Evolutionary conservation across 2,888 invertebrate genomes (phyloP), one percentile per base, ranked within the genome.

Genomic region (Meta bourneti): DNA sequence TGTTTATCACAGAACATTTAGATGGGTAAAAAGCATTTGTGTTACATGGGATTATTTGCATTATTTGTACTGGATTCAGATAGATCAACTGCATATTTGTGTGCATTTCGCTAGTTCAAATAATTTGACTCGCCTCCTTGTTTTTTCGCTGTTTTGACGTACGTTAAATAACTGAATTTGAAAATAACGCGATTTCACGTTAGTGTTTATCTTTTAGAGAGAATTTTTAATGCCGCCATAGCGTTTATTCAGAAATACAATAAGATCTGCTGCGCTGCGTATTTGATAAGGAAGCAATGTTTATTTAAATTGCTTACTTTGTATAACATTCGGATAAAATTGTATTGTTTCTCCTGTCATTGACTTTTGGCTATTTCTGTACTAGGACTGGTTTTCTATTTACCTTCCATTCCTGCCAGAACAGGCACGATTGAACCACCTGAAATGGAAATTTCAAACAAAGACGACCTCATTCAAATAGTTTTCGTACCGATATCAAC

Each of bases 391-490:
- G n/a, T 81, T 83, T 71, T 83, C 71, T 83, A 71, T 72, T 83
- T 52, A 52, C 52, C 71, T 72, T 72, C 20, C 51, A 71, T 20
- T 51, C 72, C n/a, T 19, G 11, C 49, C 52, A n/a, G 19, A 79
- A 79, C 54, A 79, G 34, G 13, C 48, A 49, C n/a, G 82, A 82
- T 71, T 70, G 82, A 51, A 82, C 71, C 83, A 52, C 9, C 20
- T 74, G 83, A 84, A 84, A 84, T 84, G 74, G 83, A 72, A 84
- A 84, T 84, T 84, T 74, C 83, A 16, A 54, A 51, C 83, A 84
- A 52, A 52, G 83, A 48, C 74, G 72, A 84, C 83, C 83, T 74
- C 83, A 84, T 84, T 74, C 83, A 84, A 84, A 74, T 84, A 74
- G 74, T 54, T 61, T 74, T 74, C 83, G 74, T 84, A 72, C 83